These are phyloP conservation scores for Lycia hirtaria DNA, from an alignment of 2,888 invertebrate species.

Conservation along the genomic window DNA sequence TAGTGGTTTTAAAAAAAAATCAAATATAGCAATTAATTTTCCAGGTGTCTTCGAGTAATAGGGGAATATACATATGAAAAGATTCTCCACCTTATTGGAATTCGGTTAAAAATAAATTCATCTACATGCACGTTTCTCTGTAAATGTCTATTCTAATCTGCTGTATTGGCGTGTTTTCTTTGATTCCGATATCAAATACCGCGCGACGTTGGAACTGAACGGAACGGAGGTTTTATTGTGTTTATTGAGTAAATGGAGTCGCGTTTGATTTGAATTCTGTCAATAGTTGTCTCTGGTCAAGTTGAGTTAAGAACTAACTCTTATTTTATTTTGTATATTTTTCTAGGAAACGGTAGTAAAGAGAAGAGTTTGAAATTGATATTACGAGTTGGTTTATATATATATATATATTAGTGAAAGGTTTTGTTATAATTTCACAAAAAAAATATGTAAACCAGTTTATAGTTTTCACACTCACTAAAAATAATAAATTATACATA, in stretches of 20 bases:
- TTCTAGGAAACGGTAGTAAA: not conserved
- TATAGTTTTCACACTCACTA: too few species aligned
- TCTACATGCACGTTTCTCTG: not conserved
- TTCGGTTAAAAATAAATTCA: too few species aligned
- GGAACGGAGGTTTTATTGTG: constrained; percentile 33
- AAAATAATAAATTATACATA: too few species aligned
- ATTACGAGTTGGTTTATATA: too few species aligned
- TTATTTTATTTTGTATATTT: not conserved
- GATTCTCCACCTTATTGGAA: too few species aligned
- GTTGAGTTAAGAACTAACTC: not conserved
- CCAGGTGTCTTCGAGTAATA: too few species aligned
- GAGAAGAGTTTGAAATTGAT: not conserved
- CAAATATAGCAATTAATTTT: too few species aligned
- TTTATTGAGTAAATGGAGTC: constrained; percentile 25
- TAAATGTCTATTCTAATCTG: not conserved
- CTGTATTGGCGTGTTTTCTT: constrained; percentile 37
- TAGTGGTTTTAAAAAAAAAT: too few species aligned
- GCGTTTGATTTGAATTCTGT: constrained; percentile 8
- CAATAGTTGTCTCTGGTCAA: constrained; percentile 2
- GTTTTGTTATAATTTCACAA: not conserved
- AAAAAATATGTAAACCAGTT: too few species aligned
- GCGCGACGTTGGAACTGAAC: constrained; percentile 21
- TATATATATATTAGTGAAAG: not conserved
- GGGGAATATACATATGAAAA: too few species aligned
- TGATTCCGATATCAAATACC: constrained; percentile 42